Percentiles rank a stretch among this genome's conserved stretches.
Evolutionary conservation across 2,797 vertebrate species (phyloP).

Genomic region (Gymnodraco acuticeps): DNA sequence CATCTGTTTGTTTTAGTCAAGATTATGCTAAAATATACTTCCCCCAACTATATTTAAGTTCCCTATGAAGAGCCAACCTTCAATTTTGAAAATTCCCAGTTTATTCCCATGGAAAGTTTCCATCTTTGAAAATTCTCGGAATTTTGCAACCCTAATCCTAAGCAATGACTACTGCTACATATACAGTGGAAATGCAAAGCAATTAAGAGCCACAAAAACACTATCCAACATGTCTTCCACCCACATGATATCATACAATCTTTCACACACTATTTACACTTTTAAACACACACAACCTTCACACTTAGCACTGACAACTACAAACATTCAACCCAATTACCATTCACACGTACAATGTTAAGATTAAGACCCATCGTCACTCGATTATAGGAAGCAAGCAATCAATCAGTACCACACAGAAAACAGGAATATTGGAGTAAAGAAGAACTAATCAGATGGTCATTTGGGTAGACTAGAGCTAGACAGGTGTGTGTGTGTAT

Average conservation of each 20-base stretch:
- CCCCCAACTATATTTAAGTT: too few relatives aligned
- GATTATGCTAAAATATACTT: too few relatives aligned
- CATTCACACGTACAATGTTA: conserved; percentile 9
- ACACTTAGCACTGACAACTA: conserved; percentile 5
- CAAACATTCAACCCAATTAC: conserved; percentile 27
- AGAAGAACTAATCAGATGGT: conserved; percentile 5
- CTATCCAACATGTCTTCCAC: conserved; percentile 11
- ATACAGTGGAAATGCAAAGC: not conserved
- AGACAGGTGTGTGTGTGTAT: not conserved
- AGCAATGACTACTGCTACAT: not conserved
- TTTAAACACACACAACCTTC: not conserved
- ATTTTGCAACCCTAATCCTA: not conserved
- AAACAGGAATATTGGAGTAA: conserved; percentile 6
- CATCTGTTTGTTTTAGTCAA: too few relatives aligned
- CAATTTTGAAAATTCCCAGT: too few relatives aligned
- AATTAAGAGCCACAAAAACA: conserved; percentile 2
- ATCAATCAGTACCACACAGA: conserved; percentile 11
- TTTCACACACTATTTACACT: conserved; percentile 37
- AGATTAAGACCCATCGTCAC: conserved; percentile 4
- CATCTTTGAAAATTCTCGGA: too few relatives aligned
- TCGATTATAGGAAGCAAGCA: conserved; percentile 1
- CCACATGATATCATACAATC: conserved; percentile 10
- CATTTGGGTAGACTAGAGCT: not conserved
- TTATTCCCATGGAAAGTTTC: too few relatives aligned
- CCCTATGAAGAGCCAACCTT: too few relatives aligned